phyloP scores from a whole-genome alignment of 1,140 invertebrate species.

The Drosophila jambulina region DNA sequence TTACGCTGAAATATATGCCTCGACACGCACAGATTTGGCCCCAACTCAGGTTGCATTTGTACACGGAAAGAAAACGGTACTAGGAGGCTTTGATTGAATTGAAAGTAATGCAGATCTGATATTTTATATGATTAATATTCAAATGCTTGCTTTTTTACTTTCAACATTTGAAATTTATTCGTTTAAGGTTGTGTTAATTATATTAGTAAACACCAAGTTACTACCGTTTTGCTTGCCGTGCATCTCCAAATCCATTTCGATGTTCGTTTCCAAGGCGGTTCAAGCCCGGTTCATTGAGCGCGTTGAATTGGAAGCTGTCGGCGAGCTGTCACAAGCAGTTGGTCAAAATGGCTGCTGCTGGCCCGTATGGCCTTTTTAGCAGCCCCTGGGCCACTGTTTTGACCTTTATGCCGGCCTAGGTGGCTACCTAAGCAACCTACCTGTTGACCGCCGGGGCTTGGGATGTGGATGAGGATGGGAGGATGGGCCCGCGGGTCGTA shows the following conservation, averaged over 20 bases:
- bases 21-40: constrained; percentile 49
- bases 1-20: constrained; percentile 26
- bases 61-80: neutral
- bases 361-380: constrained; percentile 30
- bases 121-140: no score
- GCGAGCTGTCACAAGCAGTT: constrained; percentile 65
- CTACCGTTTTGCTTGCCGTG: neutral
- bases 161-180: neutral
- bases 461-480: constrained; percentile 6
- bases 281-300: constrained; percentile 46
- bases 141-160: neutral
- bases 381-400: constrained; percentile 38
- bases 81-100: no score
- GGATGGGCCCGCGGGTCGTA: constrained; percentile 35
- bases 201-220: neutral
- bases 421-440: constrained; percentile 19
- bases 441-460: constrained; percentile 4
- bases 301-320: constrained; percentile 77
- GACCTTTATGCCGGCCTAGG: constrained; percentile 47
- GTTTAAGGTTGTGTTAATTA: no score
- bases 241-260: neutral
- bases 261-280: constrained; percentile 8
- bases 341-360: constrained; percentile 27
- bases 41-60: constrained; percentile 10
- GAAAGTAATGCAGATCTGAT: neutral